Base-by-base conservation (phyloP, 2,113 vertebrate genomes). In the Erpornis zantholeuca region DNA sequence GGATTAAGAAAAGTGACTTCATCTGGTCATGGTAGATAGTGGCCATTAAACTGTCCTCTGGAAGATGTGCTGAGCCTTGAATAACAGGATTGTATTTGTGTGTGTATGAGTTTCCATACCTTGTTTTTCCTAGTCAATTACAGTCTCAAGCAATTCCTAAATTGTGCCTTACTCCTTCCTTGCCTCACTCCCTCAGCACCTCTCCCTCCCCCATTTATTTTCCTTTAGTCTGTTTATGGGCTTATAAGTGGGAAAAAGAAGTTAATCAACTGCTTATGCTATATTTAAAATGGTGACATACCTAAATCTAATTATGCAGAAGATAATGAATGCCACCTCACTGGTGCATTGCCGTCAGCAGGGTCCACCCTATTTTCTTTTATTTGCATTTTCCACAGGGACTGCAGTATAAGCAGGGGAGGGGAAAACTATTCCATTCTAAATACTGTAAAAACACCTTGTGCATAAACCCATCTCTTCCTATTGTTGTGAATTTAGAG, bases 1-100 rank as follows among this genome's bases (percentile, higher is more conserved):
- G 27, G 45, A 78, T 96, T 89, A 73, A 49, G 85, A 60, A 94
- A 85, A 93, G 28, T 59, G 29, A 76, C 44, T 93, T 96, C 75
- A 75, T 93, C 91, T 95, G 88, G 75, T 86, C 82, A 83, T 5
- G 71, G 61, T 23, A 80, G 84, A 94, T 88, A 92, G 52, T 64
- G 40, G 66, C 65, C 45, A 76, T 95, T 94, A 88, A 92, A 61
- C 49, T 82, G 66, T 94, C 70, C 59, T 40, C 54, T 90, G 89
- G 73, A 90, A 81, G 73, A 86, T 94, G 76, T 83, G 59, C 59
- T 65, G 68, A 95, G 70, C 63, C 45, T 66, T 76, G 49, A 77
- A 56, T 65, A 81, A 82, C 36, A 70, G 76, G 33, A 82, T 29
- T 16, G 1, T 11, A 17, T 88, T 57, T 91, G 52, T 52, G 59